These are phyloP conservation scores for Taphrorychus bicolor DNA, from an alignment of 2,888 invertebrate genomes.

Conservation along the genomic window DNA sequence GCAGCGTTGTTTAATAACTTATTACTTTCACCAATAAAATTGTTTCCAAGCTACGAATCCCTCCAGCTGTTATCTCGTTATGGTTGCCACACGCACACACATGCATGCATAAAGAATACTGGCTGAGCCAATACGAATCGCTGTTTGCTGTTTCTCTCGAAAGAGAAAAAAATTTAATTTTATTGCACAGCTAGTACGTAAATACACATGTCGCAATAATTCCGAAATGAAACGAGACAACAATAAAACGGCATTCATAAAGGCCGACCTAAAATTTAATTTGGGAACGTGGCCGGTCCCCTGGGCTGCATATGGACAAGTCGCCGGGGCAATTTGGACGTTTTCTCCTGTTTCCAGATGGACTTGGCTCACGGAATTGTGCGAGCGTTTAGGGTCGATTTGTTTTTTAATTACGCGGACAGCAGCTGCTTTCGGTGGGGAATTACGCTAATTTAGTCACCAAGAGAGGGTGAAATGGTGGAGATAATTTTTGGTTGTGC, in stretches of 20 bases:
- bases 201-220: slow-evolving; percentile 4
- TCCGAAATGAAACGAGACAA: slow-evolving; percentile 27
- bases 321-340: slow-evolving; percentile 11
- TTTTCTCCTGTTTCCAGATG: slow-evolving; percentile 49
- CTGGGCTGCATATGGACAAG: slow-evolving; percentile 34
- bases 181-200: neutral
- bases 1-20: neutral
- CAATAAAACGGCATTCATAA: slow-evolving; percentile 35
- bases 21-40: neutral
- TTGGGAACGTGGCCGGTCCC: slow-evolving; percentile 21
- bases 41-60: neutral
- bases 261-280: slow-evolving; percentile 34
- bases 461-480: no score
- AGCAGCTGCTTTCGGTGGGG: neutral
- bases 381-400: slow-evolving; percentile 35
- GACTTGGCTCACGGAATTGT: slow-evolving; percentile 35
- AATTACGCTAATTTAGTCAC: no score
- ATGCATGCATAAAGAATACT: no score
- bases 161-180: neutral
- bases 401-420: slow-evolving; percentile 33
- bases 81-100: neutral
- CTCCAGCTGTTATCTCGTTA: neutral
- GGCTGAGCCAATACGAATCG: neutral
- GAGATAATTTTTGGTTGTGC: no score
- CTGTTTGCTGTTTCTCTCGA: neutral